Conservation (phyloP, 2,113 vertebrate genomes). For the Muscicapa adusta region DNA sequence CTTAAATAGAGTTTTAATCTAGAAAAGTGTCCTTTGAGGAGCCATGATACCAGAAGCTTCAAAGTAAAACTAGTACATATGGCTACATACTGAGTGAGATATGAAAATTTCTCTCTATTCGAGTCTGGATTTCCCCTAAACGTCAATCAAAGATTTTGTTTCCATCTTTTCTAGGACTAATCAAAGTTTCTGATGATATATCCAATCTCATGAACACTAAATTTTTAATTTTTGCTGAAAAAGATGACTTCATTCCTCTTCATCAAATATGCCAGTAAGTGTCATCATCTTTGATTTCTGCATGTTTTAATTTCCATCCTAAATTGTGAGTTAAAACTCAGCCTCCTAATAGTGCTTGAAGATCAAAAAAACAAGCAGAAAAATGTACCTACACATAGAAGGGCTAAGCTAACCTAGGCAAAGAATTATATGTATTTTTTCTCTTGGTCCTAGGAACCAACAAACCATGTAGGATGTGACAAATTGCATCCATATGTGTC, state of each 20-base stretch:
- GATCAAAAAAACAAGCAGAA: neutral
- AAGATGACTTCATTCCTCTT: slow-evolving; percentile 72
- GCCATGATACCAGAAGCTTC: neutral
- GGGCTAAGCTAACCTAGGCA: neutral
- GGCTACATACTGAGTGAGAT: neutral
- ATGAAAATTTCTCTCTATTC: neutral
- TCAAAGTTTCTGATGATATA: slow-evolving; percentile 70
- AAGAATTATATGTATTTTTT: neutral
- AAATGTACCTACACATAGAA: neutral
- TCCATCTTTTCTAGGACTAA: slow-evolving; percentile 65
- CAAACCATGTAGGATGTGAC: neutral
- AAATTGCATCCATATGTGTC: neutral
- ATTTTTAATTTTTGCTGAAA: slow-evolving; percentile 83
- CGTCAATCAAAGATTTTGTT: neutral
- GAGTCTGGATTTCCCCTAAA: neutral
- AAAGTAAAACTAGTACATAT: neutral
- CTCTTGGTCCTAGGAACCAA: neutral
- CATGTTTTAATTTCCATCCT: neutral
- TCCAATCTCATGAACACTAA: slow-evolving; percentile 74
- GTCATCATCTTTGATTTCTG: neutral
- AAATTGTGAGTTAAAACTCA: neutral
- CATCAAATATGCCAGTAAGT: slow-evolving; percentile 65
- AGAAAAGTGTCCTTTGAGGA: neutral
- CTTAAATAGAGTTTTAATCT: neutral
- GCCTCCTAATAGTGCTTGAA: neutral